These are phyloP conservation scores for Zosterops japonicus DNA, from an alignment of 2,113 vertebrate genomes.

Conservation along the genomic window DNA sequence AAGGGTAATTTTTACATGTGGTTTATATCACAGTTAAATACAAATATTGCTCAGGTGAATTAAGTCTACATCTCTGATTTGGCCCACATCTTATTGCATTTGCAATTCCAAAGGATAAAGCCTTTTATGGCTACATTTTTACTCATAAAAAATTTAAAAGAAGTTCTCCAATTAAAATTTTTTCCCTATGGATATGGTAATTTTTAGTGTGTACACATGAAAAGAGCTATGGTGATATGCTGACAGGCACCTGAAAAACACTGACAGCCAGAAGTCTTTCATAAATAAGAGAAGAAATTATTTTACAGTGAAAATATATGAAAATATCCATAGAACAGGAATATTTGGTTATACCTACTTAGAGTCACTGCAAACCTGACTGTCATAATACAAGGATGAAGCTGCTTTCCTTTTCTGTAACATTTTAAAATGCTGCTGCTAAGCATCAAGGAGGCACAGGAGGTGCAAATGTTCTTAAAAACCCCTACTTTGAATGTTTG, in stretches of 20 bases:
- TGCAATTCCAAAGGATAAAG: not conserved
- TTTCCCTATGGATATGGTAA: not conserved
- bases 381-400: not conserved
- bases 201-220: not conserved
- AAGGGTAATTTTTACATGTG: not conserved
- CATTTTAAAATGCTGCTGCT: not conserved
- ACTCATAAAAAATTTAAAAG: not conserved
- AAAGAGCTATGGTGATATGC: not conserved
- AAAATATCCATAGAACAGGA: not conserved
- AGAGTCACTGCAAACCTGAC: not conserved
- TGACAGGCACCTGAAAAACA: not conserved
- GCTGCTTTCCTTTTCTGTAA: not conserved
- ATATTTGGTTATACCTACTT: not conserved
- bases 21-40: not conserved
- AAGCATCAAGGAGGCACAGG: not conserved
- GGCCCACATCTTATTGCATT: not conserved
- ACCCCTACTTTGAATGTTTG: not conserved
- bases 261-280: not conserved
- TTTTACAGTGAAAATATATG: not conserved
- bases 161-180: not conserved
- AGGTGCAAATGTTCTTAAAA: not conserved
- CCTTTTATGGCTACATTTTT: not conserved
- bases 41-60: not conserved
- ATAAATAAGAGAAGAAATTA: not conserved
- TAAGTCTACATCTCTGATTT: not conserved